Conservation (phyloP, 2,797 vertebrate genomes). For the Sebastes taczanowskii region DNA sequence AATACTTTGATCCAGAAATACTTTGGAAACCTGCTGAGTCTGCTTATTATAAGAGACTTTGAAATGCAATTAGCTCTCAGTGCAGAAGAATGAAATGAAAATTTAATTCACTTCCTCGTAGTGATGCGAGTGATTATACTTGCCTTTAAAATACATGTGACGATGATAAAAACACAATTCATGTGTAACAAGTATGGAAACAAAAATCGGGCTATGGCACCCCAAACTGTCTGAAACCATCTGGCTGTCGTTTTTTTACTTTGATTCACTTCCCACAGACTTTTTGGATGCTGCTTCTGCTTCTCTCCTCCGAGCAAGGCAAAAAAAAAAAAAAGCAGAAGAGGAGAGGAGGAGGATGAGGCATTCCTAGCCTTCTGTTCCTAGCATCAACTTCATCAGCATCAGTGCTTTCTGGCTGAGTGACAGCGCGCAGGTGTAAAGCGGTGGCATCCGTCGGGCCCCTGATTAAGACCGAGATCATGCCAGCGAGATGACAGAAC, state of each 20-base stretch:
- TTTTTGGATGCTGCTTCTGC: not conserved
- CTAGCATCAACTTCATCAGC: conserved; percentile 21
- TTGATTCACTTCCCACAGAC: conserved; percentile 5
- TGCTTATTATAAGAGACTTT: not conserved
- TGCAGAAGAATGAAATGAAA: not conserved
- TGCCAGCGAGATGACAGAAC: conserved; percentile 51
- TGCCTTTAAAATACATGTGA: not conserved
- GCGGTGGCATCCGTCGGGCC: conserved; percentile 41
- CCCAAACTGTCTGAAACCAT: conserved; percentile 13
- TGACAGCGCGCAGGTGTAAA: conserved; percentile 54
- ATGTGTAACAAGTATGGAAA: not conserved
- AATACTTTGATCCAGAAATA: conserved; percentile 19
- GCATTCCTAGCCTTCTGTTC: conserved; percentile 15
- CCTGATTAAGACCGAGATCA: conserved; percentile 62
- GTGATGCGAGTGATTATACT: not conserved
- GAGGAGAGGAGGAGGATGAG: not conserved
- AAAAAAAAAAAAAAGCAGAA: not conserved
- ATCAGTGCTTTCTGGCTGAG: conserved; percentile 31
- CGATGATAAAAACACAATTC: not conserved
- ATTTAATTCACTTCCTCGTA: not conserved
- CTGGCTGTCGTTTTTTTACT: conserved; percentile 12
- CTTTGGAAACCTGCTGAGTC: conserved; percentile 14
- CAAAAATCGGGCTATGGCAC: not conserved
- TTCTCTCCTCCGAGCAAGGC: not conserved
- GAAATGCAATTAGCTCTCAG: conserved; percentile 11